phyloP scores from a whole-genome alignment of 2,888 invertebrate species.

The Mechanitis messenoides region DNA sequence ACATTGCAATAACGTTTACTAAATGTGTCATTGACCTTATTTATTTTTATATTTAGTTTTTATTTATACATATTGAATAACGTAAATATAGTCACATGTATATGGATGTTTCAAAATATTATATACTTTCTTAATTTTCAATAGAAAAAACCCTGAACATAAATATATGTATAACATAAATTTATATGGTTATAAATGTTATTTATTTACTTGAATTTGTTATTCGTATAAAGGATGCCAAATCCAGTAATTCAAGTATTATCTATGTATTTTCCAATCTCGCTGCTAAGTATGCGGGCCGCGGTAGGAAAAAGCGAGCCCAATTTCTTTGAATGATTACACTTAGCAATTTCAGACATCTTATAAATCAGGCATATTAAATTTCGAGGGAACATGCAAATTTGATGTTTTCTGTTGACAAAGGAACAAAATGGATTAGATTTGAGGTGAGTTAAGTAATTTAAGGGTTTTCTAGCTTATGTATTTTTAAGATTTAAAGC shows the following conservation, averaged over 20 bases:
- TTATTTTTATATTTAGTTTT: background rate
- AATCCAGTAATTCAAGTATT: constrained; percentile 24
- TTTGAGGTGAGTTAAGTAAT: background rate
- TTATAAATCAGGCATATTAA: constrained; percentile 17
- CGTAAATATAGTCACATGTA: too few relatives aligned
- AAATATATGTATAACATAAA: too few relatives aligned
- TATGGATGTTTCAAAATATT: too few relatives aligned
- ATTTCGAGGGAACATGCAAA: constrained; percentile 7
- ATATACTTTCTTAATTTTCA: too few relatives aligned
- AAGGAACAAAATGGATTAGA: constrained; percentile 3
- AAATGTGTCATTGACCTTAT: constrained; percentile 24
- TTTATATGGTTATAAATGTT: too few relatives aligned
- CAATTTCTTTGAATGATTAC: constrained; percentile 57
- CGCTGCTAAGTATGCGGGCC: constrained; percentile 51
- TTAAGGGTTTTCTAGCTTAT: background rate
- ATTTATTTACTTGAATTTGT: too few relatives aligned
- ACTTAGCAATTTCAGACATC: constrained; percentile 36
- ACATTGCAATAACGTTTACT: constrained; percentile 28
- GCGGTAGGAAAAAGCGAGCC: constrained; percentile 37
- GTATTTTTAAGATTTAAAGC: too few relatives aligned
- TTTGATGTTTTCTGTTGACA: constrained; percentile 3
- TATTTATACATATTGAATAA: too few relatives aligned
- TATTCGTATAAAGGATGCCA: constrained; percentile 9
- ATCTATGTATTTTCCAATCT: constrained; percentile 43
- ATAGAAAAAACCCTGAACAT: too few relatives aligned